phyloP scores from a whole-genome alignment of 2,888 invertebrate species.

The Ligdia adustata region DNA sequence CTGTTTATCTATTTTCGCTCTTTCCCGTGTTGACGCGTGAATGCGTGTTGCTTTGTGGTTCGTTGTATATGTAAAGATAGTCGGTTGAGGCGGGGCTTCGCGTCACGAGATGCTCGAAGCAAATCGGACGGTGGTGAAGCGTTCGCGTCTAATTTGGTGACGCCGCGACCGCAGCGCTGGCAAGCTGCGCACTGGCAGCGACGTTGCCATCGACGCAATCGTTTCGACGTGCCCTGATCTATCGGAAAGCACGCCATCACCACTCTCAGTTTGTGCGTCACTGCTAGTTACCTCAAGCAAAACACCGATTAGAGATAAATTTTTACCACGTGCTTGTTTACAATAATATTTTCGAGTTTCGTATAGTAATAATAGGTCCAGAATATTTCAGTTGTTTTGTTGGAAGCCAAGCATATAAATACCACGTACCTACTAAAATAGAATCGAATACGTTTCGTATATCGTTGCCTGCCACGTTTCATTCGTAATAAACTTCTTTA shows the following conservation, averaged over 20 bases:
- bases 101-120: slow-evolving; percentile 66
- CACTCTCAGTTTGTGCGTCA: slow-evolving; percentile 44
- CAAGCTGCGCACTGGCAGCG: slow-evolving; percentile 31
- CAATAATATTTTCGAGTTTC: slow-evolving; percentile 38
- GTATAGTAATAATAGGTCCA: slow-evolving; percentile 15
- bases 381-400: slow-evolving; percentile 6
- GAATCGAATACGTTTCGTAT: slow-evolving; percentile 27
- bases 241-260: slow-evolving; percentile 31
- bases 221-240: slow-evolving; percentile 46
- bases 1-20: slow-evolving; percentile 51
- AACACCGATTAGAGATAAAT: slow-evolving; percentile 40
- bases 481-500: slow-evolving; percentile 12
- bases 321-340: slow-evolving; percentile 45
- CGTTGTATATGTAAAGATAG: slow-evolving; percentile 50
- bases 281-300: slow-evolving; percentile 36
- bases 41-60: slow-evolving; percentile 55
- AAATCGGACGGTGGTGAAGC: slow-evolving; percentile 48
- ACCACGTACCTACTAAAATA: neutral
- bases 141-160: slow-evolving; percentile 80
- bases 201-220: slow-evolving; percentile 48
- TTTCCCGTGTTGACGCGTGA: slow-evolving; percentile 50
- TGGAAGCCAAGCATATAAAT: slow-evolving; percentile 16
- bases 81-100: slow-evolving; percentile 63
- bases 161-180: slow-evolving; percentile 46
- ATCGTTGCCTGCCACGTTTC: slow-evolving; percentile 25